These are phyloP conservation scores for Pyralis farinalis DNA, from an alignment of 2,888 invertebrate genomes.

Conservation along the genomic window DNA sequence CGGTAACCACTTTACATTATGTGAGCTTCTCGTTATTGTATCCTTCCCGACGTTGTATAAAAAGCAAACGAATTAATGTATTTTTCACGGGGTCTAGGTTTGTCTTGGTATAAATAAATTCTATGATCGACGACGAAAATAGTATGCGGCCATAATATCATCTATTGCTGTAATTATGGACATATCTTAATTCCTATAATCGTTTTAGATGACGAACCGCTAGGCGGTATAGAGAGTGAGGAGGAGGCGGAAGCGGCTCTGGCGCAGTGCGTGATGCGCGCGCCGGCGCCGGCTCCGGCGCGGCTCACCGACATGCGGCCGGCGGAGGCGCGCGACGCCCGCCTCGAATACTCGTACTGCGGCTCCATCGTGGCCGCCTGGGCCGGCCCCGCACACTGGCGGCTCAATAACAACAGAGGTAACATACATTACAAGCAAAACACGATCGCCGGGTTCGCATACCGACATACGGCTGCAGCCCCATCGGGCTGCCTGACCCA, in stretches of 20 bases:
- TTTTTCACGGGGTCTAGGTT: too few relatives aligned
- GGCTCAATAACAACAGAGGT: constrained; percentile 80
- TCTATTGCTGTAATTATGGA: too few relatives aligned
- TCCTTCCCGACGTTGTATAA: constrained; percentile 18
- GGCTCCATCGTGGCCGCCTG: constrained; percentile 82
- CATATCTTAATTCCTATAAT: too few relatives aligned
- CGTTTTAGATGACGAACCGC: constrained; percentile 61
- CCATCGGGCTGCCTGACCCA: too few relatives aligned
- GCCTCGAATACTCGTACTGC: constrained; percentile 87
- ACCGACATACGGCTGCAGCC: too few relatives aligned
- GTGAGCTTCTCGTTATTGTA: too few relatives aligned
- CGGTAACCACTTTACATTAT: background rate
- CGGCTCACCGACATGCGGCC: constrained; percentile 81
- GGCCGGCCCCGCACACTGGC: constrained; percentile 94
- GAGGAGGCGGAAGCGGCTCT: constrained; percentile 66
- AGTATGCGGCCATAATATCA: too few relatives aligned
- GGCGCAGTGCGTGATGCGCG: constrained; percentile 57
- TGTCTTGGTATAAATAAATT: too few relatives aligned
- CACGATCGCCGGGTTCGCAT: too few relatives aligned
- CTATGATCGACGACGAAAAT: too few relatives aligned
- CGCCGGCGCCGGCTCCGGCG: constrained; percentile 34
- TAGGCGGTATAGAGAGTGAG: constrained; percentile 66
- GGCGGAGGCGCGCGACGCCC: constrained; percentile 58
- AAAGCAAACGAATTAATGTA: too few relatives aligned
- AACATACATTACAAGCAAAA: too few relatives aligned